Conservation (phyloP, 2,113 vertebrate species). For the Scopus umbretta region DNA sequence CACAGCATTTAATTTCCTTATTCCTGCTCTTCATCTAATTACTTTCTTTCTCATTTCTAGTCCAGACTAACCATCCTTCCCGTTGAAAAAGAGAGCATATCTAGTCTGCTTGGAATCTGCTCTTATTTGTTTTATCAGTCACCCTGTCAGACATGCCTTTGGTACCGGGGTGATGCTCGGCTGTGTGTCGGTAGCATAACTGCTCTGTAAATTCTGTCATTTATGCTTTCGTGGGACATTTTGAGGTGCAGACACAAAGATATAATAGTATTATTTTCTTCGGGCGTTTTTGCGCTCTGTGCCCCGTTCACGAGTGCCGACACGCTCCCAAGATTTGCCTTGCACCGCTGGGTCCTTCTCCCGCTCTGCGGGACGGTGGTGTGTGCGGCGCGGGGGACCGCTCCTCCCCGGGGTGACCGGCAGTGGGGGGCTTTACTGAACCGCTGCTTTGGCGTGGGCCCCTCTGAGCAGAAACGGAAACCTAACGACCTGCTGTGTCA, state of each 20-base stretch:
- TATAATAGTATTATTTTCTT: fast-evolving
- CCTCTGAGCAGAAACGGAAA: not conserved
- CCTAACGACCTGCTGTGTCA: too few relatives aligned
- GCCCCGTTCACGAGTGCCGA: fast-evolving
- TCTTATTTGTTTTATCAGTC: not conserved
- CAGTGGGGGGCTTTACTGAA: not conserved
- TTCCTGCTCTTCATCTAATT: not conserved
- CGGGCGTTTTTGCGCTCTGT: not conserved
- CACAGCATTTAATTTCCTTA: not conserved
- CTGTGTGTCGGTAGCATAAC: fast-evolving
- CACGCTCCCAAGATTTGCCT: not conserved
- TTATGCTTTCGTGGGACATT: not conserved
- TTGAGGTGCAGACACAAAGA: not conserved
- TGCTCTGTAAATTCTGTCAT: not conserved
- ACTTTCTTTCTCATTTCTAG: not conserved
- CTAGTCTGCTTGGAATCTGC: not conserved
- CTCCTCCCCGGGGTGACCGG: not conserved
- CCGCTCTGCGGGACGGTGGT: not conserved
- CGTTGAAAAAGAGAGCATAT: not conserved
- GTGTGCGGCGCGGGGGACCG: fast-evolving
- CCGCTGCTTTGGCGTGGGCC: not conserved
- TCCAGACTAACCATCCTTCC: not conserved
- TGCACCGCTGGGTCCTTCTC: too few relatives aligned
- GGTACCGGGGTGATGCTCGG: not conserved
- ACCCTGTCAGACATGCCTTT: not conserved